Conservation (phyloP, 2,888 invertebrate species). For the Sinotaia quadrata region DNA sequence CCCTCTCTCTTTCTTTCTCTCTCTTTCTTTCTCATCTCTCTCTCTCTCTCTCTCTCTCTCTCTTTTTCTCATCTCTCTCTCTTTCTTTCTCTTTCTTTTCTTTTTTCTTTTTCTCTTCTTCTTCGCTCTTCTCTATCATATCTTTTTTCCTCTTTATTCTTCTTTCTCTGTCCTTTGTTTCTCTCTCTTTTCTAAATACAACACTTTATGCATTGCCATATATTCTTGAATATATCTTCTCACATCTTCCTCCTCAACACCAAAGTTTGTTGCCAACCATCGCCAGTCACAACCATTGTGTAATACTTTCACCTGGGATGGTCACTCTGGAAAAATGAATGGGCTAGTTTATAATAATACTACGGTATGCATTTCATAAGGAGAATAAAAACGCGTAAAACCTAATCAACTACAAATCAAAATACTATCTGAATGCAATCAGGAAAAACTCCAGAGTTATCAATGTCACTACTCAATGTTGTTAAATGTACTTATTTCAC, state of each 20-base stretch:
- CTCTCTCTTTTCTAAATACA: not conserved
- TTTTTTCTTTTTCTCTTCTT: not conserved
- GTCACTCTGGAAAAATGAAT: too few relatives aligned
- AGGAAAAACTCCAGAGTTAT: too few relatives aligned
- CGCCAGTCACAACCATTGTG: not conserved
- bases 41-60: not conserved
- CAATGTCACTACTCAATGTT: too few relatives aligned
- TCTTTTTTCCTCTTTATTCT: not conserved
- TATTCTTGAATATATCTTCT: not conserved
- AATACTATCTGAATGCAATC: too few relatives aligned
- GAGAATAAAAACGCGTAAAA: too few relatives aligned
- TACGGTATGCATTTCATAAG: too few relatives aligned
- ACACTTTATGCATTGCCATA: not conserved
- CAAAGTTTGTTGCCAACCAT: not conserved
- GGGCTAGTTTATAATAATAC: too few relatives aligned
- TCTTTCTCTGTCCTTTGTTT: not conserved
- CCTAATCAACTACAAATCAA: too few relatives aligned
- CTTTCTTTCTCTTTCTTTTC: not conserved
- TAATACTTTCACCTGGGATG: too few relatives aligned
- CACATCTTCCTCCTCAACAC: not conserved
- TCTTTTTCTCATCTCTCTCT: not conserved
- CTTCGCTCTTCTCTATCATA: not conserved
- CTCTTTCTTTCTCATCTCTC: not conserved
- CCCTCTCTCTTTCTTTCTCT: not conserved
- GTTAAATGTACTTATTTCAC: too few relatives aligned